Percentiles rank a stretch among this genome's conserved stretches.
These are phyloP conservation scores for Zaprionus kolodkinae DNA, from an alignment of 1,140 invertebrate genomes.

Conservation along the genomic window DNA sequence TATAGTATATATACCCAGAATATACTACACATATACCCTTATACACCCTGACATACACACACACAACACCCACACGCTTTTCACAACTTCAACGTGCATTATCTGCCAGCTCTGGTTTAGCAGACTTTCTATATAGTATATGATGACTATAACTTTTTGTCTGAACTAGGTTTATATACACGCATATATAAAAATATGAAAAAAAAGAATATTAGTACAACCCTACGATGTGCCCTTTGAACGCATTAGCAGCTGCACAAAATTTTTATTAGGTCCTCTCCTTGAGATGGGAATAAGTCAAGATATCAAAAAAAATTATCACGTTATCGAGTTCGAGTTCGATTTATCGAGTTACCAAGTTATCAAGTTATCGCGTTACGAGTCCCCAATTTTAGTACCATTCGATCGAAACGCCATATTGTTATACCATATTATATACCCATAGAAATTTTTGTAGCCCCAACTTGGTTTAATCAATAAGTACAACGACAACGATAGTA, in stretches of 20 bases:
- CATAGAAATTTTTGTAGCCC: slow-evolving; percentile 8
- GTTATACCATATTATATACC: slow-evolving; percentile 21
- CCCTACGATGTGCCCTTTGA: slow-evolving; percentile 54
- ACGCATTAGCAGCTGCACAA: slow-evolving; percentile 48
- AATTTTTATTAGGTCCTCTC: slow-evolving; percentile 37
- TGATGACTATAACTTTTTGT: slow-evolving; percentile 59
- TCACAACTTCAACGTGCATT: slow-evolving; percentile 67
- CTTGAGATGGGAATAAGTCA: slow-evolving; percentile 36
- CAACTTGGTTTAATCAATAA: slow-evolving; percentile 43
- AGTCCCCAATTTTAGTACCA: slow-evolving; percentile 16
- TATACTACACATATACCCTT: slow-evolving; percentile 18
- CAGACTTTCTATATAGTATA: slow-evolving; percentile 40
- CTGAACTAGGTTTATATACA: slow-evolving; percentile 58
- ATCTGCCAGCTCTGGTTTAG: slow-evolving; percentile 60
- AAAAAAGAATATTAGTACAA: slow-evolving; percentile 33
- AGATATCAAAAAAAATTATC: slow-evolving; percentile 25
- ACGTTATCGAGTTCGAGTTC: slow-evolving; percentile 7
- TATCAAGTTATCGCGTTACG: slow-evolving; percentile 11
- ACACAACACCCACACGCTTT: slow-evolving; percentile 31
- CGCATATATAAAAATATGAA: slow-evolving; percentile 23
- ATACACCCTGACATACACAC: not conserved
- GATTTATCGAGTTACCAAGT: slow-evolving; percentile 9
- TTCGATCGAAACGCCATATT: slow-evolving; percentile 14
- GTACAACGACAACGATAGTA: slow-evolving; percentile 55
- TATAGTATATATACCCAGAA: slow-evolving; percentile 10